These are phyloP conservation scores for Adelges cooleyi DNA, from an alignment of 1,140 invertebrate genomes.

Conservation along the genomic window DNA sequence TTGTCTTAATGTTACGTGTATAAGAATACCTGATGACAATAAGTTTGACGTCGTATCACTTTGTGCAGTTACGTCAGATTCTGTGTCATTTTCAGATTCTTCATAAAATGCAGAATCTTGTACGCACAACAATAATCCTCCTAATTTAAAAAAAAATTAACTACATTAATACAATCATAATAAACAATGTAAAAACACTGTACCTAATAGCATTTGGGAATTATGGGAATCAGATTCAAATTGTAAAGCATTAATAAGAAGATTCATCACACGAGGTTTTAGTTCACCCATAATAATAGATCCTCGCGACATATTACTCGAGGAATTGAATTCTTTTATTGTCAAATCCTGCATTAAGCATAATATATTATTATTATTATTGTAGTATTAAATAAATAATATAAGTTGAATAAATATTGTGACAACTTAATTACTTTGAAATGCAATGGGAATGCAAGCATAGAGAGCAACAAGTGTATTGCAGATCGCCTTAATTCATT, in stretches of 20 bases:
- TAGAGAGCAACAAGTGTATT: slow-evolving; percentile 78
- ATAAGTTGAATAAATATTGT: neutral
- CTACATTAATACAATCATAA: slow-evolving; percentile 21
- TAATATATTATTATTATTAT: neutral
- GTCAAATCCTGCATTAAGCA: slow-evolving; percentile 47
- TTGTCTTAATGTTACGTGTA: neutral
- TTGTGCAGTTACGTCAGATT: slow-evolving; percentile 40
- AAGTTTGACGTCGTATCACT: slow-evolving; percentile 52
- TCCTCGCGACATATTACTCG: neutral
- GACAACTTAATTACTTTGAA: slow-evolving; percentile 53
- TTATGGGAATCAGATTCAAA: slow-evolving; percentile 77
- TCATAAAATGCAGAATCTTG: slow-evolving; percentile 71
- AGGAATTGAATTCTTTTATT: slow-evolving; percentile 54
- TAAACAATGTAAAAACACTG: slow-evolving; percentile 27
- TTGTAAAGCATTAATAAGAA: slow-evolving; percentile 73
- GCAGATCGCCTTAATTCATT: slow-evolving; percentile 76
- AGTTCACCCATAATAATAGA: slow-evolving; percentile 49
- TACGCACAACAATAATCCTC: slow-evolving; percentile 63
- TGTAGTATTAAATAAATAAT: neutral
- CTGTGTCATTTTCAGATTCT: slow-evolving; percentile 52
- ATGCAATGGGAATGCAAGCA: slow-evolving; percentile 80
- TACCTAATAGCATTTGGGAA: slow-evolving; percentile 78
- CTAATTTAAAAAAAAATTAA: slow-evolving; percentile 34
- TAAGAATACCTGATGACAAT: slow-evolving; percentile 53
- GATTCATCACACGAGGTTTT: slow-evolving; percentile 69